A percentile compares a stretch with the other conserved stretches of the same genome.
Conservation (phyloP, 2,797 vertebrate species). For the Otolemur crassicaudatus region DNA sequence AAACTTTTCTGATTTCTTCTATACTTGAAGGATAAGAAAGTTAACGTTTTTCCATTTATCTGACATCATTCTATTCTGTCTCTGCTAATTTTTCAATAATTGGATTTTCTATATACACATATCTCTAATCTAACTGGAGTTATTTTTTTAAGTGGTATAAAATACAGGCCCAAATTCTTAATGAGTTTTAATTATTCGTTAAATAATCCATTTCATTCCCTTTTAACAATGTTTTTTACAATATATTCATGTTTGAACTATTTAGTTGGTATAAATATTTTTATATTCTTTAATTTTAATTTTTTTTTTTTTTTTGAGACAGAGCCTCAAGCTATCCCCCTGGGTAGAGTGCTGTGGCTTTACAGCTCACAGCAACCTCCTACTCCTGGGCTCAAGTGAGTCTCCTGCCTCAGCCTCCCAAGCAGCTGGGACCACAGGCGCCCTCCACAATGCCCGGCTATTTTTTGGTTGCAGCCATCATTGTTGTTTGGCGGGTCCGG, state of each 20-base stretch:
- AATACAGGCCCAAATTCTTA: background rate
- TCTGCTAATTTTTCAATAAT: slow-evolving; percentile 5
- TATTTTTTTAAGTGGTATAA: slow-evolving; percentile 37
- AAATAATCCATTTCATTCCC: background rate
- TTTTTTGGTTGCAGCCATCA: too few species aligned
- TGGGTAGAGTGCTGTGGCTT: too few species aligned
- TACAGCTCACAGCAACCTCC: too few species aligned
- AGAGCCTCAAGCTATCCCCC: too few species aligned
- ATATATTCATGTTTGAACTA: slow-evolving; percentile 24
- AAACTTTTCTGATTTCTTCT: background rate
- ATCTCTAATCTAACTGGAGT: background rate
- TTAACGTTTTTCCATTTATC: background rate
- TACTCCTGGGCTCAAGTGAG: too few species aligned
- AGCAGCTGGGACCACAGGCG: too few species aligned
- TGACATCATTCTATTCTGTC: background rate
- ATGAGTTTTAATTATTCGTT: background rate
- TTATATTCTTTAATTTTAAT: background rate
- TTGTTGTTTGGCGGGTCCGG: too few species aligned
- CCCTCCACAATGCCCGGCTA: too few species aligned
- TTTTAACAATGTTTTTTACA: background rate
- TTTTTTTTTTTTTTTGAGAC: too few species aligned
- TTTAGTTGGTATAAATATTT: background rate
- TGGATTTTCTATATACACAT: slow-evolving; percentile 21
- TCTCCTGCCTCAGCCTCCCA: too few species aligned
- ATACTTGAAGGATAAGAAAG: slow-evolving; percentile 3